Base-by-base conservation (phyloP, 2,113 vertebrate genomes). In the Coregonus clupeaformis region DNA sequence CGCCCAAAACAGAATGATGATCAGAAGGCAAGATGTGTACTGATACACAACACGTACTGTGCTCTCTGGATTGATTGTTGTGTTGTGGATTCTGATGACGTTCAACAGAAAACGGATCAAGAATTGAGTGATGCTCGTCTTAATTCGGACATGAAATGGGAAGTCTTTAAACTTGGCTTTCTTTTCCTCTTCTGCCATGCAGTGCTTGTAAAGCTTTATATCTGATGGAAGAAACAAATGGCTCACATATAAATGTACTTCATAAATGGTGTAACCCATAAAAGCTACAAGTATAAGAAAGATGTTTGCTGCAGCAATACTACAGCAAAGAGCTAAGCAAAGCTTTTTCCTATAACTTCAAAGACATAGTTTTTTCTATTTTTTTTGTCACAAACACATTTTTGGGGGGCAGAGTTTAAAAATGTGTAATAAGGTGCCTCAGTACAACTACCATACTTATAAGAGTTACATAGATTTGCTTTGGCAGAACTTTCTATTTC, bases 11-110 rank as follows among this genome's bases (percentile, higher is more conserved):
- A 52, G 5, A 22, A 76, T 18, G 11, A 75, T 68, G 22, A 69
- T 66, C 22, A 78, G 22, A 14, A 82, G 27, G 72, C 77, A 79
- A 4, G 73, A 79, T 25, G 22, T 64, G 49, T 82, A 82, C 66
- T 82, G 80, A 72, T 72, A 76, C 14, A 66, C 9, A 32, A 79
- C 22, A 32, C 69, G 62, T 4, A 79, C 7, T 18, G 20, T 55
- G 57, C 52, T 82, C 24, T 67, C 70, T 24, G 77, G 77, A 59
- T 70, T 36, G 27, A 79, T 55, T 59, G 80, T 82, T 59, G 18
- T 70, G 66, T 68, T 79, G 36, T 79, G 77, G 6, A 67, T 32
- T 16, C 5, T 69, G 22, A 59, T 25, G 4, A 76, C 25, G 3
- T 3, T 32, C 63, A 25, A 25, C 57, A 72, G 59, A 62, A 73